Evolutionary conservation across 2,113 vertebrate genomes (phyloP), one percentile per base, ranked within the genome.

Genomic region (Uropsilus gracilis): DNA sequence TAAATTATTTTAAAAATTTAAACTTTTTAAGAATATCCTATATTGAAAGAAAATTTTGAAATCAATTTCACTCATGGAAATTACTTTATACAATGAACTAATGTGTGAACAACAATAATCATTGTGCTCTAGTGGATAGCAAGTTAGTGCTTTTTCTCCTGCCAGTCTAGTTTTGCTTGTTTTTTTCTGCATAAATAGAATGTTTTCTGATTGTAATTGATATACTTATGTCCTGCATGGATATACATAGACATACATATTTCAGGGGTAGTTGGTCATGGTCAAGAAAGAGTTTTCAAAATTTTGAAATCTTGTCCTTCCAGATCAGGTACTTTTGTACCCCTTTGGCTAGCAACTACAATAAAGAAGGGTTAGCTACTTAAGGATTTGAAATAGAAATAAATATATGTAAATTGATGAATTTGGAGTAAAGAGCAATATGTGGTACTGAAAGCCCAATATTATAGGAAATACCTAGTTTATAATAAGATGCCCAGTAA

Each of bases 1-100:
- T 86, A 64, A 78, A 78, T 80, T 86, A n/a, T 63, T 94, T 85
- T 86, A 44, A n/a, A 91, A 89, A 92, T 53, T 57, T 92, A 17
- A 66, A 14, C 24, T 71, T 88, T 77, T 82, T 82, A 85, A 94
- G 87, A 94, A 55, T 87, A 42, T 0, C 30, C 20, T 89, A 18
- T 69, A 76, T 78, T 93, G 91, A 89, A 78, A 76, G 83, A 90
- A 76, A 76, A 87, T 55, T 37, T 73, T 87, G 42, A 46, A 34
- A 42, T 82, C 24, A 50, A 69, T 85, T 90, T 89, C 9, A 73
- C 88, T 93, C 50, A 26, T 86, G 42, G 55, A 63, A 94, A 66
- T 32, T 8, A 24, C 55, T 59, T 90, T 48, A 44, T n/a, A 81
- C 28, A 61, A 9, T 75, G 30, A 81, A 57, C 16, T 94, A 73